phyloP scores from a whole-genome alignment of 2,113 vertebrate species.

The Myodes glareolus region DNA sequence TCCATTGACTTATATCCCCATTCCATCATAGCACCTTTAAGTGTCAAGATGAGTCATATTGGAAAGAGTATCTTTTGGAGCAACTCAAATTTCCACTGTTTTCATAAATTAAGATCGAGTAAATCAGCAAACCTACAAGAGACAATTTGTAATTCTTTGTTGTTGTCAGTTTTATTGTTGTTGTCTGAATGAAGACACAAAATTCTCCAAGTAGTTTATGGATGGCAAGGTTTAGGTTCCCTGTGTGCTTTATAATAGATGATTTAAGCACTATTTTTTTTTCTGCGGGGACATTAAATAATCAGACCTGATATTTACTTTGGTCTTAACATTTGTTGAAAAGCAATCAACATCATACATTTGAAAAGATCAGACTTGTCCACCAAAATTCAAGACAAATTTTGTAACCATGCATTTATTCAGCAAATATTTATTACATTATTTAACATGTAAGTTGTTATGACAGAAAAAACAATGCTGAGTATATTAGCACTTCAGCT shows the following conservation, averaged over 20 bases:
- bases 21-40: neutral
- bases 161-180: neutral
- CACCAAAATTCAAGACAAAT: neutral
- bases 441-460: neutral
- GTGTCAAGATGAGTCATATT: neutral
- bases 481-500: neutral
- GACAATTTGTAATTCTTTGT: neutral
- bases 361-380: neutral
- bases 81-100: neutral
- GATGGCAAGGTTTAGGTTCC: neutral
- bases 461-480: neutral
- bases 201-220: neutral
- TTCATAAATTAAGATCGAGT: neutral
- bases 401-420: neutral
- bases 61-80: neutral
- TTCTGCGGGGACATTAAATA: neutral
- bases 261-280: neutral
- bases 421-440: neutral
- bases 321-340: neutral
- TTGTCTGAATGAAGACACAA: neutral
- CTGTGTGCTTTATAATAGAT: neutral
- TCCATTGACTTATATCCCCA: too few relatives aligned
- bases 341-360: neutral
- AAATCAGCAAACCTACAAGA: neutral
- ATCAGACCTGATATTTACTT: neutral